Conservation (phyloP, 2,797 vertebrate species). For the Pseudocheirus occidentalis region DNA sequence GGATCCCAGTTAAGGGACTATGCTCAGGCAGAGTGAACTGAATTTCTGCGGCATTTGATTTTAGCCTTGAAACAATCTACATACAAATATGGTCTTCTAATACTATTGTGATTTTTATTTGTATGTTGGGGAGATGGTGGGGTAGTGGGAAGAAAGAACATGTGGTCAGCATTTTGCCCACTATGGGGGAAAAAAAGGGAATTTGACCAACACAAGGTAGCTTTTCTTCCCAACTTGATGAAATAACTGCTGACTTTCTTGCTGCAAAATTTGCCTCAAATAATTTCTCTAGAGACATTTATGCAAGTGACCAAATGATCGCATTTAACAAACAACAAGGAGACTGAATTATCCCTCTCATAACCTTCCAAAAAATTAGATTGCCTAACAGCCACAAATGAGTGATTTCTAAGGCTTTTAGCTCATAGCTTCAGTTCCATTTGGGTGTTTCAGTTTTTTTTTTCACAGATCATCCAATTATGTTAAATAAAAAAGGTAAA, state of each 20-base stretch:
- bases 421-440: neutral
- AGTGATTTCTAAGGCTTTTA: conserved; percentile 18
- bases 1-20: conserved; percentile 49
- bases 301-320: conserved; percentile 1
- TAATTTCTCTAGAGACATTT: neutral
- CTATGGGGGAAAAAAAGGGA: neutral
- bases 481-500: neutral
- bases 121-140: neutral
- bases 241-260: conserved; percentile 19
- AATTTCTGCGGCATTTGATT: conserved; percentile 48
- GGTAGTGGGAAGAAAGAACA: neutral
- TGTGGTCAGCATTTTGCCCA: conserved; percentile 59
- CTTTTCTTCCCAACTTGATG: conserved; percentile 14
- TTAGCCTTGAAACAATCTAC: conserved; percentile 10
- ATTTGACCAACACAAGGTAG: neutral
- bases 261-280: conserved; percentile 24
- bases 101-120: conserved; percentile 51
- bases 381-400: neutral
- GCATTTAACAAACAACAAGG: conserved; percentile 6
- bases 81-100: conserved; percentile 20
- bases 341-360: neutral
- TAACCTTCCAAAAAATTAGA: neutral
- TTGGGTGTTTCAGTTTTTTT: neutral
- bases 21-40: conserved; percentile 36
- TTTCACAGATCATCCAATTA: neutral